Evolutionary conservation across 2,113 vertebrate genomes (phyloP).

Genomic region (Thalassarche chlororhynchos): DNA sequence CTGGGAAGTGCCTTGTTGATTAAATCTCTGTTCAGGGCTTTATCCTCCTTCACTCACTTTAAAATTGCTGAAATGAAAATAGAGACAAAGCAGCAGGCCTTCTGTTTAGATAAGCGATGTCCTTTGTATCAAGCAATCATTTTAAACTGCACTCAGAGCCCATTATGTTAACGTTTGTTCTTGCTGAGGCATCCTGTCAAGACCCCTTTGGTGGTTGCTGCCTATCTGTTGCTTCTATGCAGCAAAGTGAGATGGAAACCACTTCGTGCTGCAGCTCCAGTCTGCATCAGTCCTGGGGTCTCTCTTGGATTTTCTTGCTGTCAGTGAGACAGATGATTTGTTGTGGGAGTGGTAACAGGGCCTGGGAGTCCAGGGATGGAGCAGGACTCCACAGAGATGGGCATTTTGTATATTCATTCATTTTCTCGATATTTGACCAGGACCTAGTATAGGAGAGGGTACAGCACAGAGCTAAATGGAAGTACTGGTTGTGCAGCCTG

Average conservation of each 20-base stretch:
- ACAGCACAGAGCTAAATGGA: background rate
- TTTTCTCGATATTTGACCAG: background rate
- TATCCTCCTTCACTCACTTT: background rate
- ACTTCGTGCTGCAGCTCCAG: background rate
- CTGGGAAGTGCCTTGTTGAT: background rate
- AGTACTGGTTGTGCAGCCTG: background rate
- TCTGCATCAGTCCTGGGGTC: background rate
- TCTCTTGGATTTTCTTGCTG: background rate
- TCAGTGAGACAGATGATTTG: background rate
- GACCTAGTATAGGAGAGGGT: background rate
- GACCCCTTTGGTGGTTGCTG: background rate
- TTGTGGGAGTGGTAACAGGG: background rate
- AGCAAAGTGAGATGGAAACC: background rate
- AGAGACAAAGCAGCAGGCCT: conserved; percentile 9
- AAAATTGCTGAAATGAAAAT: background rate
- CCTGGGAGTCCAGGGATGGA: background rate
- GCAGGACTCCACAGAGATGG: background rate
- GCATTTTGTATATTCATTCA: background rate
- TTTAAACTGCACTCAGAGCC: background rate
- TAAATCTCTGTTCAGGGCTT: background rate
- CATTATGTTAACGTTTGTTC: background rate
- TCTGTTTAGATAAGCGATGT: background rate
- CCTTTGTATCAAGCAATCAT: background rate
- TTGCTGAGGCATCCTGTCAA: background rate
- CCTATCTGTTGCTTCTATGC: background rate